A percentile compares a stretch with the other conserved stretches of the same genome.
Evolutionary conservation across 2,888 invertebrate genomes (phyloP).

Genomic region (Melanargia galathea): DNA sequence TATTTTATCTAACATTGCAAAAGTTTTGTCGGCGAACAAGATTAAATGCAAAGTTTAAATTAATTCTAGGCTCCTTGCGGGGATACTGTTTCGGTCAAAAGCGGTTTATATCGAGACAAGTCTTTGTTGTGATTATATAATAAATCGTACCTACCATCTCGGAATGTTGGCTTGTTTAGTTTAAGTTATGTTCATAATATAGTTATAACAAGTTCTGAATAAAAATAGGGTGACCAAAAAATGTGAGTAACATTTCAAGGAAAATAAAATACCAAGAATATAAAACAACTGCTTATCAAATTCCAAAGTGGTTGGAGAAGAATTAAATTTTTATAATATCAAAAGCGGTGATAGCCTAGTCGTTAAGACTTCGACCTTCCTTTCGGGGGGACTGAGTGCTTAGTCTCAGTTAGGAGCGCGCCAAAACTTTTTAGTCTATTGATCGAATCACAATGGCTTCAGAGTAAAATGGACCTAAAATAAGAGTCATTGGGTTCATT

Average conservation of each 20-base stretch:
- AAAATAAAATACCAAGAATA: not conserved
- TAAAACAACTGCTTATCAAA: no score
- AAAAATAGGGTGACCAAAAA: slow-evolving; percentile 6
- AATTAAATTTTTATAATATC: no score
- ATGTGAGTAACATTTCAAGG: not conserved
- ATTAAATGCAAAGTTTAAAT: slow-evolving; percentile 80
- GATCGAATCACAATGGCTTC: no score
- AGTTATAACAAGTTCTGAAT: slow-evolving; percentile 5
- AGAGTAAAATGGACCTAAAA: no score
- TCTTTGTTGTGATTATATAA: slow-evolving; percentile 43
- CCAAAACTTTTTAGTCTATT: no score
- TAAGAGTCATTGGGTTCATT: no score
- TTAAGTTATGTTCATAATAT: slow-evolving; percentile 20
- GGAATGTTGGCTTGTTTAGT: slow-evolving; percentile 22
- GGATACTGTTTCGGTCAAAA: slow-evolving; percentile 62
- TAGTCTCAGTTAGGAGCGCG: no score
- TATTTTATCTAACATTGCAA: slow-evolving; percentile 73
- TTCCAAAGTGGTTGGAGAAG: no score
- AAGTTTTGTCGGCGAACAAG: slow-evolving; percentile 74
- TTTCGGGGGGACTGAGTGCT: no score
- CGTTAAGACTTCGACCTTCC: no score
- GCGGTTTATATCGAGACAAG: slow-evolving; percentile 44
- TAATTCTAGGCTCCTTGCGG: slow-evolving; percentile 68
- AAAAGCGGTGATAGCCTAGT: no score
- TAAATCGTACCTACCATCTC: slow-evolving; percentile 16